phyloP scores from a whole-genome alignment of 2,113 vertebrate genomes.

The Gambusia affinis region DNA sequence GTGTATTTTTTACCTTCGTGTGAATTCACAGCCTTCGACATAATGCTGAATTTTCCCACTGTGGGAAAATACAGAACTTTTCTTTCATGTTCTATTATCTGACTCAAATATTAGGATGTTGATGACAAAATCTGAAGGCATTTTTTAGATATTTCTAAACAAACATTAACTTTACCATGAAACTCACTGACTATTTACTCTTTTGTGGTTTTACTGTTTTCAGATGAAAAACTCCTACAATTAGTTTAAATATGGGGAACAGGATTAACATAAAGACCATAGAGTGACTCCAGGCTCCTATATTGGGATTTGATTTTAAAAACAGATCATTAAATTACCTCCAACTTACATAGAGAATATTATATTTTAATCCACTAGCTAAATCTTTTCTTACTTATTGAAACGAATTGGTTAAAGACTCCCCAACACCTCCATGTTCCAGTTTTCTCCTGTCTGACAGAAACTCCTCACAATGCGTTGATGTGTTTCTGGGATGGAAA shows the following conservation, averaged over 20 bases:
- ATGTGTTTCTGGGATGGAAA: conserved; percentile 43
- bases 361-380: conserved; percentile 8
- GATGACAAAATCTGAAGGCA: no score
- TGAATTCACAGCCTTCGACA: no score
- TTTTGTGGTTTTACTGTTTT: not conserved
- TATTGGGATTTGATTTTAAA: not conserved
- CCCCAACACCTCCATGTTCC: not conserved
- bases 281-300: not conserved
- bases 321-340: not conserved
- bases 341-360: conserved; percentile 23
- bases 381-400: conserved; percentile 28
- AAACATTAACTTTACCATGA: no score
- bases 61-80: no score
- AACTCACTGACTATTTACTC: no score
- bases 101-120: no score
- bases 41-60: no score
- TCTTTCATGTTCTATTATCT: no score
- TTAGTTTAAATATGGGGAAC: no score
- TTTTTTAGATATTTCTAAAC: not conserved
- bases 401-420: conserved; percentile 19
- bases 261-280: no score
- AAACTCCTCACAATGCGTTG: conserved; percentile 13
- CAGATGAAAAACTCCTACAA: not conserved
- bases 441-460: not conserved
- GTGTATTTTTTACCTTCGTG: no score